A percentile compares a stretch with the other conserved stretches of the same genome.
These are phyloP conservation scores for Petrocephalus sullivani DNA, from an alignment of 2,797 vertebrate species.

Conservation along the genomic window DNA sequence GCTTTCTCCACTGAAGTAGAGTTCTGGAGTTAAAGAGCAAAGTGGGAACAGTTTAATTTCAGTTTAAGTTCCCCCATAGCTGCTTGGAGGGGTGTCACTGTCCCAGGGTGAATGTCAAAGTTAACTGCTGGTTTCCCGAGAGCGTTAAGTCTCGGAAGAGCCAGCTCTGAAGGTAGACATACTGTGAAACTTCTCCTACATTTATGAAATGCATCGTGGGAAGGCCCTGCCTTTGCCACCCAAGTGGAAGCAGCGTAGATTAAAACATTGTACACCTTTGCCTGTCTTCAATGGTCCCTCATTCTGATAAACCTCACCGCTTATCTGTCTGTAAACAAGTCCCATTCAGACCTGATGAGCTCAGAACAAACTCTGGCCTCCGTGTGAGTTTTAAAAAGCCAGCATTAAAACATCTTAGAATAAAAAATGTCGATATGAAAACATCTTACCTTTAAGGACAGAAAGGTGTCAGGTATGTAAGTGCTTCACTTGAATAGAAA, in stretches of 20 bases:
- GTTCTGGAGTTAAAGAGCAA: background rate
- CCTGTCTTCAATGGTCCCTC: conserved; percentile 44
- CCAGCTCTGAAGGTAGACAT: background rate
- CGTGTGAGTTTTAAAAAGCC: conserved; percentile 9
- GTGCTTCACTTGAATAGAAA: background rate
- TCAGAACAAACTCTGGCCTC: conserved; percentile 28
- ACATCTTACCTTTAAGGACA: background rate
- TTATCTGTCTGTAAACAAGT: conserved; percentile 35
- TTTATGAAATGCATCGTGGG: background rate
- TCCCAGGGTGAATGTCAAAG: background rate
- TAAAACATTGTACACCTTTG: conserved; percentile 41
- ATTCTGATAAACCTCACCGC: conserved; percentile 40
- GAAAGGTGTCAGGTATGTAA: background rate
- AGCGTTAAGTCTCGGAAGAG: background rate
- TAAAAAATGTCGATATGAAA: background rate
- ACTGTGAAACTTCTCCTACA: background rate
- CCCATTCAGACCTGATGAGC: conserved; percentile 31
- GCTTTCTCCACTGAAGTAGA: background rate
- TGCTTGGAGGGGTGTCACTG: background rate
- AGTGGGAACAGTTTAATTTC: background rate
- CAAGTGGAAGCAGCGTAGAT: conserved; percentile 26
- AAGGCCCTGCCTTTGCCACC: conserved; percentile 34
- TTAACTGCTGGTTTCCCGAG: background rate
- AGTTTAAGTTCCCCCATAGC: background rate
- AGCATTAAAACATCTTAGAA: background rate